These are phyloP conservation scores for Zaprionus taronus DNA, from an alignment of 1,140 invertebrate genomes.

Conservation along the genomic window DNA sequence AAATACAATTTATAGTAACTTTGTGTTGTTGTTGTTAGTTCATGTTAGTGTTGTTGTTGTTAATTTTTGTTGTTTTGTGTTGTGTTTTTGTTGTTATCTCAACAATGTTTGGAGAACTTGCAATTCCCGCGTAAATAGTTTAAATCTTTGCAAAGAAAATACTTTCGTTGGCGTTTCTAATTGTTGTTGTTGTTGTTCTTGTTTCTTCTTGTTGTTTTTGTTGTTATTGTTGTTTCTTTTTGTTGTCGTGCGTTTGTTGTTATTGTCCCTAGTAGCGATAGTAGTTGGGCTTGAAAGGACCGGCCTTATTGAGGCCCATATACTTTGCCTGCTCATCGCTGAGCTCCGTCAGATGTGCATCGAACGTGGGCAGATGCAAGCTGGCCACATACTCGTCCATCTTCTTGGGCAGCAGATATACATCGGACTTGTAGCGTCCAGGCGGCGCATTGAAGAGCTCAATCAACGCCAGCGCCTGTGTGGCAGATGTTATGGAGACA, in stretches of 20 bases:
- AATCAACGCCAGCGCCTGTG: conserved; percentile 97
- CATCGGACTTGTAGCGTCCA: conserved; percentile 97
- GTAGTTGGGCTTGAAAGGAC: conserved; percentile 99
- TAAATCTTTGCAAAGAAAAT: conserved; percentile 76
- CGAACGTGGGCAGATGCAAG: conserved; percentile 97
- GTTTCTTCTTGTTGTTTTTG: conserved; percentile 35
- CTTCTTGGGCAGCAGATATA: conserved; percentile 98
- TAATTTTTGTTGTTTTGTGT: conserved; percentile 5
- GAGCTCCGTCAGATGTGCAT: conserved; percentile 98
- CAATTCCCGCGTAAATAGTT: conserved; percentile 51
- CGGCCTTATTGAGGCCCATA: conserved; percentile 98
- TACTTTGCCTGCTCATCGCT: conserved; percentile 99
- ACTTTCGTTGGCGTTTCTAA: conserved; percentile 77
- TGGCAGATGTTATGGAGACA: conserved; percentile 97
- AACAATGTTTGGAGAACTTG: conserved; percentile 55
- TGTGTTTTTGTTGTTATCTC: conserved; percentile 44
- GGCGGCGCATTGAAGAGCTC: conserved; percentile 98
- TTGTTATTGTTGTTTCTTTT: conserved; percentile 28
- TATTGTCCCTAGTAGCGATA: conserved; percentile 90
- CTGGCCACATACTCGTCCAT: conserved; percentile 98
- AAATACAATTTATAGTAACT: conserved; percentile 78
- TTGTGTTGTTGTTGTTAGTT: conserved; percentile 58
- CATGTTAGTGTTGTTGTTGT: conserved; percentile 19
- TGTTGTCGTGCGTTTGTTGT: conserved; percentile 54
- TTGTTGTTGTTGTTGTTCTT: conserved; percentile 42